Evolutionary conservation across 2,113 vertebrate species (phyloP), one percentile per base, ranked within the genome.

Genomic region (Thermophis baileyi): DNA sequence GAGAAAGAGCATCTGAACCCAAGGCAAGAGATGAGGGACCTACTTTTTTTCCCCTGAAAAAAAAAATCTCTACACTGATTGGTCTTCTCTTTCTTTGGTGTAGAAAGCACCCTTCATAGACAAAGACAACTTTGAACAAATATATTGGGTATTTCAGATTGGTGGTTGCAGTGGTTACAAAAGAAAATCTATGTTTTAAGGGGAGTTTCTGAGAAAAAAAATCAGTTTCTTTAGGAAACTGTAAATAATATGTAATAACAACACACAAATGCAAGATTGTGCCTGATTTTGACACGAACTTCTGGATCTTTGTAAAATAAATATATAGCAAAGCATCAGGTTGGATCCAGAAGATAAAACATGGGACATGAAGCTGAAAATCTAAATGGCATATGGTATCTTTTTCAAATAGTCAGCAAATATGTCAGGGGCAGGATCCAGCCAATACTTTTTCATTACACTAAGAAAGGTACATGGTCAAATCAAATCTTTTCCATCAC

Each of bases 251-350:
- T 90, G n/a, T n/a, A 46, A 27, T 30, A 40, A 30, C 22, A 25
- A 69, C 6, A 35, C 6, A 25, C 89, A 3, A 0, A 0, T 40
- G 46, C 81, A 24, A 46, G 25, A 63, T 90, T 55, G 20, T 22
- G 46, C 89, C 88, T 51, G n/a, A 54, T 86, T 6, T 20, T 86
- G 50, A 93, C 5, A 40, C 25, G 14, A 89, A 86, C 7, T 20
- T 35, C 27, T 47, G 0, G 49, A 12, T 18, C 2, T 40, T 20
- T 25, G 14, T 30, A 53, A 91, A 9, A 25, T 47, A 89, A 89
- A 88, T 12, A 47, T 0, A 0, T 3, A 91, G 0, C 0, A 50
- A 20, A 1, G 6, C 6, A 51, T 69, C 88, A 35, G 57, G 1
- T 16, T 22, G 27, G 3, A 14, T 89, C 89, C 24, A 57, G 85